phyloP scores from a whole-genome alignment of 2,797 vertebrate species.

The Babyrousa celebensis region DNA sequence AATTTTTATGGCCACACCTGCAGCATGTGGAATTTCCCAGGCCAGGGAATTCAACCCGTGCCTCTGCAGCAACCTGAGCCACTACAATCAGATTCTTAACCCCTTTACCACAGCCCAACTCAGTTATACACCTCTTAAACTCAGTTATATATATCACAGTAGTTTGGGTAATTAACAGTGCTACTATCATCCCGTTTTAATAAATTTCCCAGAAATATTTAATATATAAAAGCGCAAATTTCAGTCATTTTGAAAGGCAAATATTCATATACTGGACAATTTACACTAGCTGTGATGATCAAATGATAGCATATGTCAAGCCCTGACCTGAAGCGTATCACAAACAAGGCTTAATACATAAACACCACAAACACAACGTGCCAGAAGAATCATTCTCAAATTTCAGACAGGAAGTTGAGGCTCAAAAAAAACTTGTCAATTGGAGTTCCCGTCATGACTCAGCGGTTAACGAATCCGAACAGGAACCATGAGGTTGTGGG shows the following conservation, averaged over 20 bases:
- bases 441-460: background rate
- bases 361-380: constrained; percentile 30
- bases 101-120: too few species aligned
- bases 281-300: constrained; percentile 31
- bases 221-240: constrained; percentile 26
- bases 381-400: constrained; percentile 55
- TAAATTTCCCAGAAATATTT: constrained; percentile 47
- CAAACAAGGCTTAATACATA: background rate
- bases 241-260: constrained; percentile 20
- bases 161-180: background rate
- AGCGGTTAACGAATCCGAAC: too few species aligned
- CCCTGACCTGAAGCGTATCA: background rate
- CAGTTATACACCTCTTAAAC: background rate
- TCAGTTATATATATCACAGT: constrained; percentile 15
- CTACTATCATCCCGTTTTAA: background rate
- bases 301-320: constrained; percentile 29
- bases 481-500: too few species aligned
- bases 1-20: too few species aligned
- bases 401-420: constrained; percentile 51
- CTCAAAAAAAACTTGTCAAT: constrained; percentile 17
- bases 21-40: too few species aligned
- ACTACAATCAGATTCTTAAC: too few species aligned
- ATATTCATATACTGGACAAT: constrained; percentile 7
- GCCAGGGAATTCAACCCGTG: too few species aligned
- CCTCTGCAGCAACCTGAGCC: too few species aligned